Evolutionary conservation across 2,888 invertebrate species (phyloP).

Genomic region (Pollenia amentaria): DNA sequence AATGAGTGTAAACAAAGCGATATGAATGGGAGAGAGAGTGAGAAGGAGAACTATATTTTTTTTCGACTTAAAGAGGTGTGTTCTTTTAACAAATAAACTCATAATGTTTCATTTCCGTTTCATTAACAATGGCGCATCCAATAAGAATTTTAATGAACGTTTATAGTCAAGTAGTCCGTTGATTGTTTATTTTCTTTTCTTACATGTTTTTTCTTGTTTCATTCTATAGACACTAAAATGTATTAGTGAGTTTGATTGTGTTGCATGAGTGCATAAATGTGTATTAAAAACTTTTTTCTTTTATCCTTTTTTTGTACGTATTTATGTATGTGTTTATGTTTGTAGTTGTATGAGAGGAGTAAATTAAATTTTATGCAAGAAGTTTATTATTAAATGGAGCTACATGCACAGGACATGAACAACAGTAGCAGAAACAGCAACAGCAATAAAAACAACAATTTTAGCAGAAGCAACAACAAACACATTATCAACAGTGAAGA

Average conservation of each 20-base stretch:
- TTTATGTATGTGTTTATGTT: conserved; percentile 26
- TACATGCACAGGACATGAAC: conserved; percentile 58
- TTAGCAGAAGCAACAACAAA: conserved; percentile 26
- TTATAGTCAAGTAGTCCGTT: conserved; percentile 48
- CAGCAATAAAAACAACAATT: conserved; percentile 25
- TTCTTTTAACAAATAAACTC: conserved; percentile 46
- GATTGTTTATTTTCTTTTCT: conserved; percentile 49
- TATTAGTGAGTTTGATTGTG: conserved; percentile 71
- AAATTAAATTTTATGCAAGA: conserved; percentile 82
- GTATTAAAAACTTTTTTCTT: conserved; percentile 23
- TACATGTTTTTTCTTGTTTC: conserved; percentile 21
- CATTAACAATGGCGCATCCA: conserved; percentile 71
- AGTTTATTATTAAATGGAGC: conserved; percentile 83
- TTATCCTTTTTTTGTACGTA: too few relatives aligned
- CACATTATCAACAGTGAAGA: conserved; percentile 43
- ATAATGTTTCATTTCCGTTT: conserved; percentile 68
- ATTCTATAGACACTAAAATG: conserved; percentile 24
- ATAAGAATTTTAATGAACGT: conserved; percentile 70
- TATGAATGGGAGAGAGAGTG: neutral
- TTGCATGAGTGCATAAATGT: conserved; percentile 41
- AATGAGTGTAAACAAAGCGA: neutral
- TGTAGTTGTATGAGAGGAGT: conserved; percentile 76
- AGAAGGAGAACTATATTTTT: conserved; percentile 9
- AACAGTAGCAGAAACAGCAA: conserved; percentile 45
- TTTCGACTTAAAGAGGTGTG: conserved; percentile 53